Evolutionary conservation across 2,888 invertebrate species (phyloP), one percentile per base, ranked within the genome.

Genomic region (Pasiphila rectangulata): DNA sequence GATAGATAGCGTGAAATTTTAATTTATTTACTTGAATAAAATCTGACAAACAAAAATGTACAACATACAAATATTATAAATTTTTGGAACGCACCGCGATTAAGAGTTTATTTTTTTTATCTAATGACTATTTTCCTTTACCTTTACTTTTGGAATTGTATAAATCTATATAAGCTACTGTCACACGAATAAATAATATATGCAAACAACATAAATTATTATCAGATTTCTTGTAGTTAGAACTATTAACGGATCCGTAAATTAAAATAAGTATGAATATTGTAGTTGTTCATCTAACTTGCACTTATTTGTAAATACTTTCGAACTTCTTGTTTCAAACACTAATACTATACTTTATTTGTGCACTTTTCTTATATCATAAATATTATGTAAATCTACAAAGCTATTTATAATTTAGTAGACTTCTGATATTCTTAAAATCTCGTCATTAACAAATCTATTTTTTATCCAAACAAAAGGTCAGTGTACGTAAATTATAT

Each of bases 241-340:
- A 39, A 27, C 29, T 43, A 25, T 42, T 42, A 27, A 13, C 25
- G 5, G 37, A 43, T 29, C 43, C 20, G 24, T 37, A 41, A 24
- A 38, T 21, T 21, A 21, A 6, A 21, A 21, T 6, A 30, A 35
- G 34, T 39, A 46, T 20, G 30, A 41, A 40, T 34, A 32, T 42
- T 29, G 46, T 51, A 32, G 37, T 25, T 19, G 10, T 41, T 44
- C 32, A 20, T 37, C 37, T 43, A 24, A 30, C 37, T 25, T 47
- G 44, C 44, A 46, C 47, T 27, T 12, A 46, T 37, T 27, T 53
- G 46, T 51, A 51, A 42, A 46, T 51, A 46, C 19, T 38, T 46
- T n/a, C n/a, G n/a, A n/a, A n/a, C n/a, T n/a, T 32, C 7, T 39
- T 23, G 23, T 34, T 15, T 16, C 27, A 35, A 21, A 42, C 30